Base-by-base conservation (phyloP, 2,888 invertebrate genomes). In the Ophion ventricosus region DNA sequence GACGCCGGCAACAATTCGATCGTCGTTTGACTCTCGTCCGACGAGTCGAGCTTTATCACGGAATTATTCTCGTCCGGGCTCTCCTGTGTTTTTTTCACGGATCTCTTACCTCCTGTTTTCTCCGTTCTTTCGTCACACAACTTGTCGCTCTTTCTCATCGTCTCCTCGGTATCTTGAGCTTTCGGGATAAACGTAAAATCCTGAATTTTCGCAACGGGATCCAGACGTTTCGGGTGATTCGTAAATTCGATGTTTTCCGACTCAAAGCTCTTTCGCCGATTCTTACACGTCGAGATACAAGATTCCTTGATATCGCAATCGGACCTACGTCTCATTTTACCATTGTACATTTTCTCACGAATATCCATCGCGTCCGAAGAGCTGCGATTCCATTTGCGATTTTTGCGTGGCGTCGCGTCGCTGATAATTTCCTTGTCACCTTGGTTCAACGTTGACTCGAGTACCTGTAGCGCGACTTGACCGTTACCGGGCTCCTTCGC, bases 21-120 rank as follows among this genome's bases (percentile, higher is more conserved):
- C 0, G 92, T 93, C 4, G 92, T 91, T 84, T 92, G 92, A 85
- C 92, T 93, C 61, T 93, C 93, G 54, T 93, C 93, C 14, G 92
- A 93, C 0, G 92, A 91, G 40, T 93, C 93, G 3, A 92, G 86
- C 79, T 92, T 91, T 59, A 93, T 93, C 17, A 92, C 89, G 7
- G 89, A 88, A 79, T 67, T 80, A 20, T 59, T 64, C 23, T 75
- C 75, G 5, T 84, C 84, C 0, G 35, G n/a, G 8, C 78, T 80
- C 11, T 73, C 78, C 25, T 69, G 49, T 5, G 35, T 57, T 11
- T 11, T 61, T 43, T 70, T 73, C 23, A 20, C 23, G 56, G n/a
- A 10, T 11, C 7, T 26, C n/a, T 54, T 79, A 20, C 35, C 26
- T 3, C 4, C 7, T 0, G 26, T 26, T 56, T 56, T 23, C 4